A percentile compares a stretch with the other conserved stretches of the same genome.
These are phyloP conservation scores for Meteorus cinctellus DNA, from an alignment of 2,888 invertebrate species.

Conservation along the genomic window DNA sequence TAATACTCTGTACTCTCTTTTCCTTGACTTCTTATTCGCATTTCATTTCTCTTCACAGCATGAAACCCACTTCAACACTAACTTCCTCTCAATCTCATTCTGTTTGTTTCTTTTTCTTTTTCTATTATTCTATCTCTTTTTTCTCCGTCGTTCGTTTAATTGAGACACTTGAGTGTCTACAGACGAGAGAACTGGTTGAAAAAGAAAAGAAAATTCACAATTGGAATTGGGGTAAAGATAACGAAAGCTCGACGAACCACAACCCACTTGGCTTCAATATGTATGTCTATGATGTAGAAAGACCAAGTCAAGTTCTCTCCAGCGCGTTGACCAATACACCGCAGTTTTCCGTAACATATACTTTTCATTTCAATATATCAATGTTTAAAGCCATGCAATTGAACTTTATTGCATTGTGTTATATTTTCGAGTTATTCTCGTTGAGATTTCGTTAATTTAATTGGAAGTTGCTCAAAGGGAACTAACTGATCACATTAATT, in stretches of 20 bases:
- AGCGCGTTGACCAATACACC: background rate
- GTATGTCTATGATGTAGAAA: background rate
- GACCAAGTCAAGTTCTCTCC: background rate
- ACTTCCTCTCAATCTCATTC: constrained; percentile 9
- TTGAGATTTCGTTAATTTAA: too few relatives aligned
- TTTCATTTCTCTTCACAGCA: constrained; percentile 14
- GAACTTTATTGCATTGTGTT: background rate
- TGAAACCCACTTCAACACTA: constrained; percentile 1
- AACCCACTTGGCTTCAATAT: background rate
- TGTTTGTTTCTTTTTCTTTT: background rate
- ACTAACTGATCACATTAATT: too few relatives aligned
- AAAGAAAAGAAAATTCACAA: background rate
- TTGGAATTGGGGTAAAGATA: background rate
- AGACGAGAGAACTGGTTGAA: background rate
- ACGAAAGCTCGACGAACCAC: background rate
- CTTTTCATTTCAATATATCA: background rate
- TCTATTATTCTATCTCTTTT: background rate
- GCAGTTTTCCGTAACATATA: background rate
- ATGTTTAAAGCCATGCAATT: background rate
- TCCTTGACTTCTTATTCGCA: background rate
- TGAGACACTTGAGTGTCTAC: background rate
- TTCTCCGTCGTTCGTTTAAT: constrained; percentile 4
- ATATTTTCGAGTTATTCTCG: too few relatives aligned
- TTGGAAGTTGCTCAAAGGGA: too few relatives aligned
- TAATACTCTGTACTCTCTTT: constrained; percentile 1